phyloP scores from a whole-genome alignment of 2,888 invertebrate species.

The Priocnemis perturbator region DNA sequence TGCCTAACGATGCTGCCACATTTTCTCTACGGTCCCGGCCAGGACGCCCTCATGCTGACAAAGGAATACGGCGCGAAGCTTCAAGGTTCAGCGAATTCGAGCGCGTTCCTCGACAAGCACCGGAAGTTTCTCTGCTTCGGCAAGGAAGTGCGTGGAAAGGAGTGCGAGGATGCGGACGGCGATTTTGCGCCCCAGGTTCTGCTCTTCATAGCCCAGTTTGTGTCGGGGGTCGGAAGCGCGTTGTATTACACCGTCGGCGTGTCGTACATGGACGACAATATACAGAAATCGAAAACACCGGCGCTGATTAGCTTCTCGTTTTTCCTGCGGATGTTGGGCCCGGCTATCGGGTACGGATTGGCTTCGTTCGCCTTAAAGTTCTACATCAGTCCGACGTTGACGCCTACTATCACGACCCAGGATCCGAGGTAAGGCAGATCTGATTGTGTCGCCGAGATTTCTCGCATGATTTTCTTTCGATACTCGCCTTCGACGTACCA shows the following conservation, averaged over 20 bases:
- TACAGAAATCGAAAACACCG: conserved; percentile 85
- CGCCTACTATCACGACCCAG: conserved; percentile 80
- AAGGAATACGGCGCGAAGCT: conserved; percentile 78
- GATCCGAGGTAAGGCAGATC: conserved; percentile 77
- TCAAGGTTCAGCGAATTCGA: conserved; percentile 71
- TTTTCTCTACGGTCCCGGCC: conserved; percentile 82
- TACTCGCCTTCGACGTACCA: too few species aligned
- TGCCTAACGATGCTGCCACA: conserved; percentile 82
- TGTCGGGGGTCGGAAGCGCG: conserved; percentile 84
- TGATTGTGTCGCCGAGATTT: too few species aligned
- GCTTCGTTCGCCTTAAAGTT: conserved; percentile 81
- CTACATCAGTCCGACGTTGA: conserved; percentile 81
- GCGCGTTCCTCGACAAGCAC: conserved; percentile 76
- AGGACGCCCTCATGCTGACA: conserved; percentile 81
- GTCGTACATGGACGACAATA: conserved; percentile 86
- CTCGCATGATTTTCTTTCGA: too few species aligned
- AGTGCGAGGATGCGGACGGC: conserved; percentile 77
- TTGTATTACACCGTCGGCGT: conserved; percentile 83
- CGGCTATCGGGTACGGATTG: conserved; percentile 82
- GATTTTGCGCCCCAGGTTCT: conserved; percentile 80
- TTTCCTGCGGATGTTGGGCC: conserved; percentile 83
- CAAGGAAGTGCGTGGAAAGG: conserved; percentile 65
- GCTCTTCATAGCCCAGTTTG: conserved; percentile 82
- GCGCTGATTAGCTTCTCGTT: conserved; percentile 82
- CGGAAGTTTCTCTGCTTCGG: conserved; percentile 78